A percentile compares a stretch with the other conserved stretches of the same genome.
phyloP scores from a whole-genome alignment of 2,797 vertebrate genomes.

The Cyprinodon diabolis region DNA sequence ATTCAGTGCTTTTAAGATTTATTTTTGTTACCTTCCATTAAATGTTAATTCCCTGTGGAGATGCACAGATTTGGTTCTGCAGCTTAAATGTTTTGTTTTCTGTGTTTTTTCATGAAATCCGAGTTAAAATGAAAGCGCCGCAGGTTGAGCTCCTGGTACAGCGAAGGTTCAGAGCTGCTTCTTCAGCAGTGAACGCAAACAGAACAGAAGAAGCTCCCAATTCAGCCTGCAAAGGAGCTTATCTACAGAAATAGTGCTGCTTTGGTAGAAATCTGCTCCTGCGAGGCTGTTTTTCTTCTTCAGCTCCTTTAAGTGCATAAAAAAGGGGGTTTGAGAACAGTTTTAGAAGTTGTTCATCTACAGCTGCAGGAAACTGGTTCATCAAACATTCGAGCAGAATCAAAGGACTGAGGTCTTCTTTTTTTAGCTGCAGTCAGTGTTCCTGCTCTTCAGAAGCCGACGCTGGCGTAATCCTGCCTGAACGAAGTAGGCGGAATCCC shows the following conservation, averaged over 20 bases:
- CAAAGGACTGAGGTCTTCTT: constrained; percentile 12
- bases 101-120: neutral
- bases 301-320: neutral
- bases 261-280: constrained; percentile 5
- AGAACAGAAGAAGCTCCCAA: neutral
- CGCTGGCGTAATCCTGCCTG: constrained; percentile 11
- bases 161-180: neutral
- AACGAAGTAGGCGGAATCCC: constrained; percentile 6
- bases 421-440: constrained; percentile 10
- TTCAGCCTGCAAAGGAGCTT: neutral
- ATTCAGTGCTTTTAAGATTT: too few relatives aligned
- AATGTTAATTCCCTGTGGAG: too few relatives aligned
- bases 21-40: too few relatives aligned
- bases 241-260: constrained; percentile 6
- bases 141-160: neutral
- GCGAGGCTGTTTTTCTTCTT: constrained; percentile 8
- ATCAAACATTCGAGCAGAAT: constrained; percentile 16
- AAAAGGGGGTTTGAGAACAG: neutral
- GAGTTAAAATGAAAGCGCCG: neutral
- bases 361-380: constrained; percentile 25
- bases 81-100: too few relatives aligned
- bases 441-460: constrained; percentile 15
- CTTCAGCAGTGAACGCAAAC: neutral
- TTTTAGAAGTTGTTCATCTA: neutral
- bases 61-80: too few relatives aligned